phyloP scores from a whole-genome alignment of 1,140 invertebrate genomes.

The Cydia fagiglandana region DNA sequence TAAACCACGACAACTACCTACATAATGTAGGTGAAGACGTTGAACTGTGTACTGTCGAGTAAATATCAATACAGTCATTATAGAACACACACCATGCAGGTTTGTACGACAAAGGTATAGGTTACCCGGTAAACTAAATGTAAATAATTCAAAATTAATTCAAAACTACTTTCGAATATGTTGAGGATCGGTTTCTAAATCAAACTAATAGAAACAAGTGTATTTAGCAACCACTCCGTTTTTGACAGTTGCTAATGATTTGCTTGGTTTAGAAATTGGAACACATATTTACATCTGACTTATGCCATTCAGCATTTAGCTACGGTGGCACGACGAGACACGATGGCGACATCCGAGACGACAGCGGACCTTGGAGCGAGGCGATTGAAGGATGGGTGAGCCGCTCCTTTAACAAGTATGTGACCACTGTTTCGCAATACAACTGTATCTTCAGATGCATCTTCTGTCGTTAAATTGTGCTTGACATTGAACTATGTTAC shows the following conservation, averaged over 20 bases:
- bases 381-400: conserved; percentile 23
- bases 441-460: conserved; percentile 15
- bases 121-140: not conserved
- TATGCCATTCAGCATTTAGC: not conserved
- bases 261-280: conserved; percentile 25
- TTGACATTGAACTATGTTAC: not conserved
- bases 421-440: not conserved
- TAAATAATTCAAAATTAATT: conserved; percentile 11
- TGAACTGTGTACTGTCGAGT: too few relatives aligned
- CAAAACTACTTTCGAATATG: conserved; percentile 10
- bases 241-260: conserved; percentile 22
- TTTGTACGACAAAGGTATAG: too few relatives aligned
- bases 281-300: not conserved
- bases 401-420: conserved; percentile 1
- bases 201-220: conserved; percentile 2
- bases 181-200: conserved; percentile 4
- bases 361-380: conserved; percentile 15
- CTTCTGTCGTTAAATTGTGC: not conserved
- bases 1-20: too few relatives aligned
- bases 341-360: conserved; percentile 11
- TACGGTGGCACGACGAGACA: not conserved
- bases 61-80: too few relatives aligned
- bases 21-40: too few relatives aligned
- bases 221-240: conserved; percentile 22
- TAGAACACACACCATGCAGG: too few relatives aligned